Evolutionary conservation across 2,797 vertebrate genomes (phyloP).

Genomic region (Pipistrellus nathusii): DNA sequence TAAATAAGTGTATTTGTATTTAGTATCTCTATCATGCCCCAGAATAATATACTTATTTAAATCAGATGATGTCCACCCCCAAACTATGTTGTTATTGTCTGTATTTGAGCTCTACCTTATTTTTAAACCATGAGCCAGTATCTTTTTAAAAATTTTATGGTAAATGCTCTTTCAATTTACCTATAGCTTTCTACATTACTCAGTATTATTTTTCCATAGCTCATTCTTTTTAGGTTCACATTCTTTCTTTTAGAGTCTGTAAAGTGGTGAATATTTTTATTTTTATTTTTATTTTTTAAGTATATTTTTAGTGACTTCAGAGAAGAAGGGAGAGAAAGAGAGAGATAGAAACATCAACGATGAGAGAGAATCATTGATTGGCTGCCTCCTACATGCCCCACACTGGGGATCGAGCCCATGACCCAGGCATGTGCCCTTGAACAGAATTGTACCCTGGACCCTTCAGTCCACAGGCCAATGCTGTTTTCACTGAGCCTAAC

Average conservation of each 20-base stretch:
- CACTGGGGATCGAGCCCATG: too few relatives aligned
- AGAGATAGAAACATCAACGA: too few relatives aligned
- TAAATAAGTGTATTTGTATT: neutral
- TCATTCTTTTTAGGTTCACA: slow-evolving; percentile 17
- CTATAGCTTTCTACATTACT: neutral
- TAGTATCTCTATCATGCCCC: neutral
- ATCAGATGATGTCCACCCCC: neutral
- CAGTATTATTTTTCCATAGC: neutral
- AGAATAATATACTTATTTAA: neutral
- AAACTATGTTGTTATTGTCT: neutral
- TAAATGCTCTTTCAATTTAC: slow-evolving; percentile 23
- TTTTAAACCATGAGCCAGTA: neutral
- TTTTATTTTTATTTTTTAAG: too few relatives aligned
- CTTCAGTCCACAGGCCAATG: too few relatives aligned
- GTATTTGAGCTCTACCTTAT: neutral
- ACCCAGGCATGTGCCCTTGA: too few relatives aligned
- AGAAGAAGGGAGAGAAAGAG: too few relatives aligned
- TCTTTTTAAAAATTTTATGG: neutral
- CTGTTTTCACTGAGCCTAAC: too few relatives aligned
- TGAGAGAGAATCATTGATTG: too few relatives aligned
- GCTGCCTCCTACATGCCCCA: too few relatives aligned
- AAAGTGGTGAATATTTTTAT: slow-evolving; percentile 8
- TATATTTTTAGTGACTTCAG: too few relatives aligned
- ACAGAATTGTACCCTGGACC: too few relatives aligned
- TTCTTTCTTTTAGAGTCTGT: slow-evolving; percentile 26